A percentile compares a stretch with the other conserved stretches of the same genome.
Conservation (phyloP, 2,113 vertebrate genomes). For the Ophiodon elongatus region DNA sequence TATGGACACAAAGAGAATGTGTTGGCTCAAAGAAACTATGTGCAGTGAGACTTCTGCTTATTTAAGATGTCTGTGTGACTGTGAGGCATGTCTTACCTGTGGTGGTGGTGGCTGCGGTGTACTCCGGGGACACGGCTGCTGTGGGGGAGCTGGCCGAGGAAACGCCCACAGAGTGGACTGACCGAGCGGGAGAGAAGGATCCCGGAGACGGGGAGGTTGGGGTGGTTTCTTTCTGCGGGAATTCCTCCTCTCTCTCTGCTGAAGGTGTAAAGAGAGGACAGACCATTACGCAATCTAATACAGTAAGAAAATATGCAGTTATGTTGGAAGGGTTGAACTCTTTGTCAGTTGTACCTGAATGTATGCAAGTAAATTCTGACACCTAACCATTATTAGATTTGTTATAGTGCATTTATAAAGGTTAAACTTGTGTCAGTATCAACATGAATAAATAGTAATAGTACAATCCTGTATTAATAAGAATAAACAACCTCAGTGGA, state of each 20-base stretch:
- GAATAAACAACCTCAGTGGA: too few species aligned
- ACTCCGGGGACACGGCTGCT: slow-evolving; percentile 93
- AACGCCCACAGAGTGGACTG: slow-evolving; percentile 89
- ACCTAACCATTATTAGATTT: too few species aligned
- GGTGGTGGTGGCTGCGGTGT: slow-evolving; percentile 85
- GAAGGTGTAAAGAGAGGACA: slow-evolving; percentile 18
- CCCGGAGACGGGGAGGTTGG: slow-evolving; percentile 90
- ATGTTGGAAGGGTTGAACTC: neutral
- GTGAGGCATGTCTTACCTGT: slow-evolving; percentile 87
- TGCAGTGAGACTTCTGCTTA: slow-evolving; percentile 32
- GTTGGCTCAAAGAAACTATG: slow-evolving; percentile 65
- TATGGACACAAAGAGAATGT: slow-evolving; percentile 77
- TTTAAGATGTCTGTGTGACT: slow-evolving; percentile 22
- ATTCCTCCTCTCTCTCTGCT: slow-evolving; percentile 91
- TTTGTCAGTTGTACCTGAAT: neutral
- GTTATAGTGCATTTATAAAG: too few species aligned
- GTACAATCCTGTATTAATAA: too few species aligned
- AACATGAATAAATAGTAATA: too few species aligned
- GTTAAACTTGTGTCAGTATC: too few species aligned
- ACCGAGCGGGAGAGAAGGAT: slow-evolving; percentile 93
- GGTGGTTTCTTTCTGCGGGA: slow-evolving; percentile 87
- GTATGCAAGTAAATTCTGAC: neutral
- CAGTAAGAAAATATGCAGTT: neutral
- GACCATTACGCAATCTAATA: neutral
- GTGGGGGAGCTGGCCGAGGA: slow-evolving; percentile 89